These are phyloP conservation scores for Myxocyprinus asiaticus DNA, from an alignment of 2,113 vertebrate species.

Conservation along the genomic window DNA sequence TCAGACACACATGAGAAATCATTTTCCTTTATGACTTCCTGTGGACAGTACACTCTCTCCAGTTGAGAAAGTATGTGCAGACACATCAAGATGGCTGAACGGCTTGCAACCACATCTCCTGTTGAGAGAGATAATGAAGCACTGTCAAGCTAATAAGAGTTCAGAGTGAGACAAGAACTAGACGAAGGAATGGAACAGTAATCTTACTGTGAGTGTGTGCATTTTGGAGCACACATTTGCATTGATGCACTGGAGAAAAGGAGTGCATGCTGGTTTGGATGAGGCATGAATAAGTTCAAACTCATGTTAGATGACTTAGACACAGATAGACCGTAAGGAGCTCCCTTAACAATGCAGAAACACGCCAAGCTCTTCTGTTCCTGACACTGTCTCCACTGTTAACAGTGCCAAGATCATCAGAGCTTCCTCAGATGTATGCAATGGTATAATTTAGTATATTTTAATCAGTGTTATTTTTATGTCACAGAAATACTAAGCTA, in stretches of 20 bases:
- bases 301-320: not conserved
- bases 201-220: slow-evolving; percentile 20
- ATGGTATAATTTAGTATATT: too few species aligned
- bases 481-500: too few species aligned
- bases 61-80: not conserved
- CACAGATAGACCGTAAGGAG: not conserved
- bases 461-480: too few species aligned
- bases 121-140: slow-evolving; percentile 69
- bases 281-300: slow-evolving; percentile 5
- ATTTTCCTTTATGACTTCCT: not conserved
- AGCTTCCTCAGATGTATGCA: too few species aligned
- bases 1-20: not conserved
- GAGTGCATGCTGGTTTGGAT: slow-evolving; percentile 10
- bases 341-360: too few species aligned
- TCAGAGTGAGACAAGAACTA: slow-evolving; percentile 10
- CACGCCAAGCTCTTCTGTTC: too few species aligned
- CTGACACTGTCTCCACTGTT: too few species aligned
- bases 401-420: too few species aligned
- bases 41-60: slow-evolving; percentile 7
- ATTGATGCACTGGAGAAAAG: too few species aligned
- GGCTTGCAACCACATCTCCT: slow-evolving; percentile 50
- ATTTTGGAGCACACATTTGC: not conserved
- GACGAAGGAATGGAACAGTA: slow-evolving; percentile 10
- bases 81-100: slow-evolving; percentile 54
- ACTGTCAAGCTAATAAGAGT: slow-evolving; percentile 59